phyloP scores from a whole-genome alignment of 1,140 invertebrate species.

The Drosophila eugracilis region DNA sequence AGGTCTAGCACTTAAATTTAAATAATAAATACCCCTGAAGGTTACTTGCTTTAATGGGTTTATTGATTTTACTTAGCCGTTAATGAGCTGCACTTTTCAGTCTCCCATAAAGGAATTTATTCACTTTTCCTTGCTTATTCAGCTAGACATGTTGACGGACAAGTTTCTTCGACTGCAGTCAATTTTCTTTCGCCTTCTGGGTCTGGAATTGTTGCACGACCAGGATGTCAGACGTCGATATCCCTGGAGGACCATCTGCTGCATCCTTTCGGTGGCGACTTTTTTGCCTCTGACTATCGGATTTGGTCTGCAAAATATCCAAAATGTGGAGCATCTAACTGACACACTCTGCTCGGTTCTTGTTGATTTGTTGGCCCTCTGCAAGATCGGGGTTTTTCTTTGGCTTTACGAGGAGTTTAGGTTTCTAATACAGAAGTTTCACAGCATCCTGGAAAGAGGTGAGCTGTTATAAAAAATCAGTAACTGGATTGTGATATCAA shows the following conservation, averaged over 20 bases:
- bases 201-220: conserved; percentile 29
- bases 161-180: conserved; percentile 51
- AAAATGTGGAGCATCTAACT: conserved; percentile 45
- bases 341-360: conserved; percentile 46
- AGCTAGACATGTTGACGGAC: conserved; percentile 46
- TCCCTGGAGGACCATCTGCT: conserved; percentile 15
- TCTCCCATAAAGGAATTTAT: conserved; percentile 7
- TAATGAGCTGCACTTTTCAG: conserved; percentile 11
- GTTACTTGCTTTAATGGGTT: conserved; percentile 5
- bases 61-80: conserved; percentile 30
- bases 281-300: conserved; percentile 47
- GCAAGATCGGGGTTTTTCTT: conserved; percentile 28
- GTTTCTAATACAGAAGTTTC: conserved; percentile 13
- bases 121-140: neutral
- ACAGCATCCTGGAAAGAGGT: conserved; percentile 6
- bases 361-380: conserved; percentile 43
- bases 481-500: no score
- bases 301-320: conserved; percentile 31
- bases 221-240: neutral
- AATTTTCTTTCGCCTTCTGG: conserved; percentile 42
- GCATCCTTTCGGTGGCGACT: conserved; percentile 30
- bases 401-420: conserved; percentile 16
- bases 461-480: no score
- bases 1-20: conserved; percentile 5
- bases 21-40: conserved; percentile 21